Percentiles rank a stretch among this genome's conserved stretches.
phyloP scores from a whole-genome alignment of 2,113 vertebrate genomes.

The Lampris incognitus region DNA sequence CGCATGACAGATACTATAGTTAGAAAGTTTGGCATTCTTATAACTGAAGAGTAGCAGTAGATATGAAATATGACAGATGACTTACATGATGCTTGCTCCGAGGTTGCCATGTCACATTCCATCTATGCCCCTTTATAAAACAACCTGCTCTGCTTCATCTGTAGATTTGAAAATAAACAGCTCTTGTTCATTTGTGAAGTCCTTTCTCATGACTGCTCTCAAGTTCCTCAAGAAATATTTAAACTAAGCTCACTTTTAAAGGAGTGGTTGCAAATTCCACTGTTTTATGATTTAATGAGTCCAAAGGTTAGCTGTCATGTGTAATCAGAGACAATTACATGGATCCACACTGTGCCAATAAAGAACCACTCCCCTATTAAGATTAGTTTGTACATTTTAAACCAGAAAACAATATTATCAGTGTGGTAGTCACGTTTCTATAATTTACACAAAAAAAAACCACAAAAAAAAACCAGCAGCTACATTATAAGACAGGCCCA shows the following conservation, averaged over 20 bases:
- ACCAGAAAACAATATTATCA: not conserved
- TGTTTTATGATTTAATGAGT: constrained; percentile 63
- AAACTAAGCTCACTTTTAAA: not conserved
- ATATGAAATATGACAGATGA: not conserved
- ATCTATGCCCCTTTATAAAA: not conserved
- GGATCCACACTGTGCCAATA: not conserved
- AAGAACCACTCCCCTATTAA: constrained; percentile 41
- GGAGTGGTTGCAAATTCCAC: not conserved
- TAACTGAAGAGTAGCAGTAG: not conserved
- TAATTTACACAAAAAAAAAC: not conserved
- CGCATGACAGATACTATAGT: not conserved
- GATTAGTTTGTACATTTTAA: constrained; percentile 25
- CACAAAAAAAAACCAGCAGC: too few species aligned
- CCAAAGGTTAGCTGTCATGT: constrained; percentile 68
- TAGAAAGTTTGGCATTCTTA: not conserved
- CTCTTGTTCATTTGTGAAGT: not conserved
- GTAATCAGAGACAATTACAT: constrained; percentile 26
- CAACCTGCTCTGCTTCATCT: too few species aligned
- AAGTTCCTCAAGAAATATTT: not conserved
- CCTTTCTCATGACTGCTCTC: not conserved
- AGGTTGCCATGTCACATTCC: constrained; percentile 51
- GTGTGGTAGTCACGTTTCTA: not conserved
- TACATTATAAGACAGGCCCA: too few species aligned
- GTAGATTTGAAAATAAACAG: not conserved
- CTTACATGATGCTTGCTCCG: constrained; percentile 48